These are phyloP conservation scores for Schizotus pectinicornis DNA, from an alignment of 2,888 invertebrate genomes.

Conservation along the genomic window DNA sequence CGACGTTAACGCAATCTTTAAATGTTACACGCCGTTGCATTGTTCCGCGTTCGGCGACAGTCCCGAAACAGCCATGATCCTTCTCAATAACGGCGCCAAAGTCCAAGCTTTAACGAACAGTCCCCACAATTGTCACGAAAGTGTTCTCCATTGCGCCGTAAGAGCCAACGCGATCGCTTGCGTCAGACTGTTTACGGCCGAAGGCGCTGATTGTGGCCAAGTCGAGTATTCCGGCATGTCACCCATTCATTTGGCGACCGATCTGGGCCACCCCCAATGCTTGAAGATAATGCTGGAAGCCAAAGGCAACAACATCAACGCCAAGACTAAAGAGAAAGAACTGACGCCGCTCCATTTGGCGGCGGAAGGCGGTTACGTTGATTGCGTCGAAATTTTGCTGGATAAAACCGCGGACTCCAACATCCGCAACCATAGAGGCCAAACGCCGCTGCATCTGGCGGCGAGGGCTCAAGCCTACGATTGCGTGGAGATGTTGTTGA, in stretches of 20 bases:
- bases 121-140: conserved; percentile 70
- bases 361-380: conserved; percentile 84
- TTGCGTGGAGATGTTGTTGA: conserved; percentile 77
- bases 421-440: conserved; percentile 77
- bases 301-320: conserved; percentile 74
- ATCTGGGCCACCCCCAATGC: conserved; percentile 78
- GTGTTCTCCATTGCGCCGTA: conserved; percentile 83
- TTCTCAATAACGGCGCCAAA: conserved; percentile 74
- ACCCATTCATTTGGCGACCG: conserved; percentile 81
- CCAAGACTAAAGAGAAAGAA: conserved; percentile 74
- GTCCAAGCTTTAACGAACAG: conserved; percentile 70
- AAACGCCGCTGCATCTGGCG: conserved; percentile 86
- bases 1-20: conserved; percentile 72
- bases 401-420: conserved; percentile 78
- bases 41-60: conserved; percentile 90
- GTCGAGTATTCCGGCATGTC: conserved; percentile 79
- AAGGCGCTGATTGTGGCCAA: conserved; percentile 78
- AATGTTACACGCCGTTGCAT: conserved; percentile 83
- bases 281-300: conserved; percentile 77
- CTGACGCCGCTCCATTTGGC: conserved; percentile 85
- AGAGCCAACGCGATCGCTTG: conserved; percentile 84
- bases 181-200: conserved; percentile 74
- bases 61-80: conserved; percentile 75
- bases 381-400: conserved; percentile 78
- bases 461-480: conserved; percentile 80